phyloP scores from a whole-genome alignment of 2,113 vertebrate species.

The Brachyhypopomus gauderio region DNA sequence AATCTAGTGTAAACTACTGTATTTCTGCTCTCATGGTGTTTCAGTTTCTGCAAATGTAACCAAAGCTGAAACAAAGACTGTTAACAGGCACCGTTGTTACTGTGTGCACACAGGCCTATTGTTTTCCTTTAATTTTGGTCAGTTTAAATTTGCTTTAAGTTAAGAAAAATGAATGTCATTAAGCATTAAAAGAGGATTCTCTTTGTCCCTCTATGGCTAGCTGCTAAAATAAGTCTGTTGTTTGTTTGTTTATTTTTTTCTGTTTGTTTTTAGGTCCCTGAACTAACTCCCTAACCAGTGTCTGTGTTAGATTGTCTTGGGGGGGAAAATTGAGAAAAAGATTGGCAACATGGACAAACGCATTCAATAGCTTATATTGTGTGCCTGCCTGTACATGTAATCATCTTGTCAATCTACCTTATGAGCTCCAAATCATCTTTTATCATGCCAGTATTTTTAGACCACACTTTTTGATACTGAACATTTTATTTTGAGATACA shows the following conservation, averaged over 20 bases:
- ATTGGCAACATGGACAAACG: conserved; percentile 9
- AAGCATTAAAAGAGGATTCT: conserved; percentile 25
- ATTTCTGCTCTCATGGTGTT: conserved; percentile 2
- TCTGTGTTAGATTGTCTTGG: conserved; percentile 26
- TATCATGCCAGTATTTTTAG: conserved; percentile 50
- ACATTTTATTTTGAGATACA: conserved; percentile 57
- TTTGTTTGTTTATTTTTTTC: not conserved
- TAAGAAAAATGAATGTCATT: conserved; percentile 11
- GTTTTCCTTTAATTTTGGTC: conserved; percentile 4
- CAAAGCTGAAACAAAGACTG: conserved; percentile 47
- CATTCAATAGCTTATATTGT: conserved; percentile 27
- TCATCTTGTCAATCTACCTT: conserved; percentile 30
- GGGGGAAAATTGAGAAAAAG: not conserved
- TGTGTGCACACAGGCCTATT: conserved; percentile 10
- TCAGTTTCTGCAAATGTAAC: conserved; percentile 30
- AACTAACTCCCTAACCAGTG: conserved; percentile 19
- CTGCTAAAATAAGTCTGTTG: conserved; percentile 30
- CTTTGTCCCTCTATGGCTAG: conserved; percentile 25
- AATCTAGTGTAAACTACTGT: conserved; percentile 25
- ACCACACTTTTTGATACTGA: conserved; percentile 51
- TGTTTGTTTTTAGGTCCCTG: not conserved
- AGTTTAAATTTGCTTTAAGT: conserved; percentile 9
- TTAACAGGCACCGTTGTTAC: conserved; percentile 46
- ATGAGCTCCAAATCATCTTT: conserved; percentile 38
- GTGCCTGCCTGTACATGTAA: conserved; percentile 27